Percentiles rank a stretch among this genome's conserved stretches.
Conservation (phyloP, 2,888 invertebrate species). For the Macropis europaea region DNA sequence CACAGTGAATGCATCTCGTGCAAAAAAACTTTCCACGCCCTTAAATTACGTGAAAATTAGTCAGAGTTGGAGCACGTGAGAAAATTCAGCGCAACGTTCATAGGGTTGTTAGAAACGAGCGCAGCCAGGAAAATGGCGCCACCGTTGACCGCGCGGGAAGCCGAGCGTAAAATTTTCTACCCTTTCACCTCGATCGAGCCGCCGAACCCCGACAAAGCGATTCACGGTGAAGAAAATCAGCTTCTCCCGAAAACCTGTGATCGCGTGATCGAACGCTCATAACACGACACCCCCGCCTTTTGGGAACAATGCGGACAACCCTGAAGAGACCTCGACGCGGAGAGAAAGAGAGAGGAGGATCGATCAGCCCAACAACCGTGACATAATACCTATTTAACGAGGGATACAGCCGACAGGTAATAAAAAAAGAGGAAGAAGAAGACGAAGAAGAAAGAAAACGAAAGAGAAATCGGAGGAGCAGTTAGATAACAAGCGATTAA, state of each 20-base stretch:
- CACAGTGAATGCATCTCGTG: no score
- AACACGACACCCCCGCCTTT: conserved; percentile 29
- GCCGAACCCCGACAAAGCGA: no score
- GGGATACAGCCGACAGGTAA: conserved; percentile 16
- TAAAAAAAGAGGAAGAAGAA: neutral
- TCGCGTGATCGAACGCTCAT: conserved; percentile 26
- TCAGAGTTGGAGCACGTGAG: no score
- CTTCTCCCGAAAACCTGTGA: neutral
- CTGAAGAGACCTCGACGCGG: neutral
- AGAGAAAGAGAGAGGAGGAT: conserved; percentile 6
- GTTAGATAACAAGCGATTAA: conserved; percentile 77
- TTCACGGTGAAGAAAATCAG: neutral
- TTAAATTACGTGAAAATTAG: no score
- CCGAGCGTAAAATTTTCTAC: no score
- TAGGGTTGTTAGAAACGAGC: no score
- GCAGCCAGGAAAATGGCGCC: no score
- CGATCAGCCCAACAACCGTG: conserved; percentile 37
- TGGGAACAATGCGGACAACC: neutral
- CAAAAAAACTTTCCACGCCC: no score
- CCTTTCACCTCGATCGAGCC: no score
- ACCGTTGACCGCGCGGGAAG: no score
- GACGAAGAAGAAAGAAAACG: neutral
- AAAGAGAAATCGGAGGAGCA: conserved; percentile 46
- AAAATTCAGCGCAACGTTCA: no score
- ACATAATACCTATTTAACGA: conserved; percentile 34